A percentile compares a stretch with the other conserved stretches of the same genome.
Evolutionary conservation across 2,888 invertebrate genomes (phyloP).

Genomic region (Pammene aurita): DNA sequence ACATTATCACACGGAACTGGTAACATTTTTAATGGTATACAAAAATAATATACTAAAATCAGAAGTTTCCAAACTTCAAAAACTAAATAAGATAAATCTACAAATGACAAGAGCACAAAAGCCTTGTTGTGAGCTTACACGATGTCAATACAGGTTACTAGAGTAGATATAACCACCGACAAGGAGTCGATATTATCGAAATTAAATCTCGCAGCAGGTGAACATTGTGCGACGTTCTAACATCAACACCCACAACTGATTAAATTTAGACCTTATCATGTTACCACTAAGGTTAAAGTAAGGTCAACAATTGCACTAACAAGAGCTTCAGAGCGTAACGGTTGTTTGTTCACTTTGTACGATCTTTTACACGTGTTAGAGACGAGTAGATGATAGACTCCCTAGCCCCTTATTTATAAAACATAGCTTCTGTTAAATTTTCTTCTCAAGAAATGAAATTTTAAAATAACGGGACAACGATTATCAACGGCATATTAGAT

Average conservation of each 20-base stretch:
- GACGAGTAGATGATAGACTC: neutral
- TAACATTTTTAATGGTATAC: too few species aligned
- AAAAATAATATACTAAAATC: too few species aligned
- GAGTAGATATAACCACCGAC: slow-evolving; percentile 64
- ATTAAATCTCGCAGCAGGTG: slow-evolving; percentile 74
- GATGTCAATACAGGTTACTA: slow-evolving; percentile 68
- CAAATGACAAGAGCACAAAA: slow-evolving; percentile 57
- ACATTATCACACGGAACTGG: too few species aligned
- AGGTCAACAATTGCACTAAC: slow-evolving; percentile 40
- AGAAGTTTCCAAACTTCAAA: neutral
- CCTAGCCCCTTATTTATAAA: neutral
- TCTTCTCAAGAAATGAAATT: too few species aligned
- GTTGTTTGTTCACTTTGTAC: slow-evolving; percentile 31
- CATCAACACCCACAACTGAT: too few species aligned
- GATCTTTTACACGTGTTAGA: slow-evolving; percentile 32
- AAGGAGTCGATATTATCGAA: slow-evolving; percentile 70
- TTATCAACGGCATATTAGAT: too few species aligned
- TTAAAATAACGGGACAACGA: too few species aligned
- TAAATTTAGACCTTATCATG: too few species aligned
- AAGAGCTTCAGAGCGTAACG: slow-evolving; percentile 44
- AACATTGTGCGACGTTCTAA: slow-evolving; percentile 52
- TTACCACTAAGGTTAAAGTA: too few species aligned
- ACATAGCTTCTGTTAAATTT: too few species aligned
- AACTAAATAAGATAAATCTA: slow-evolving; percentile 17
- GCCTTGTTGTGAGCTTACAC: slow-evolving; percentile 62